Conservation (phyloP, 2,888 invertebrate genomes). For the Eumerus sabulonum region DNA sequence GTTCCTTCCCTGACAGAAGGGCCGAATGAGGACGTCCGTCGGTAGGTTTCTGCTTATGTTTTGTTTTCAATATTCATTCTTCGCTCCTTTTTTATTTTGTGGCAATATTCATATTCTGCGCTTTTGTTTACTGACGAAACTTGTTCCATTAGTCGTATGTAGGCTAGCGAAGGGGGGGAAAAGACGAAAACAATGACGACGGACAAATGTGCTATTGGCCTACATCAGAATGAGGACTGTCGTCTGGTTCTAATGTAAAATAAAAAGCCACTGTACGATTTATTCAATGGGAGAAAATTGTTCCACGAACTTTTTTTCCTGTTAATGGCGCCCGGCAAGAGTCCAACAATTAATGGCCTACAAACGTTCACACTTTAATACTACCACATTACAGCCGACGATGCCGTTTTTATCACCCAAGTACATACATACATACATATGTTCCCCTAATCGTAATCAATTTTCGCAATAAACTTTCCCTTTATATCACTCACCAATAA, state of each 20-base stretch:
- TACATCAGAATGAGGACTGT: not conserved
- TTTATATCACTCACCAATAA: slow-evolving; percentile 7
- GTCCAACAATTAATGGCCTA: too few relatives aligned
- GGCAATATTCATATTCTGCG: slow-evolving; percentile 56
- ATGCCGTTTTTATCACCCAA: too few relatives aligned
- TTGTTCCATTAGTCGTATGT: slow-evolving; percentile 55
- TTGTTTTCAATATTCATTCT: slow-evolving; percentile 7
- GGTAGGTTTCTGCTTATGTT: slow-evolving; percentile 3
- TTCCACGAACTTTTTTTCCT: too few relatives aligned
- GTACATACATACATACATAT: not conserved
- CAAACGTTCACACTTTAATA: too few relatives aligned
- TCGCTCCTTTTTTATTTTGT: slow-evolving; percentile 22
- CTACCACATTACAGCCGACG: too few relatives aligned
- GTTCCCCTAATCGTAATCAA: slow-evolving; percentile 6
- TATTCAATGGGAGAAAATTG: too few relatives aligned
- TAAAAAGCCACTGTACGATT: too few relatives aligned
- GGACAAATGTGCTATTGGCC: slow-evolving; percentile 19
- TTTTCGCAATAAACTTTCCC: slow-evolving; percentile 19
- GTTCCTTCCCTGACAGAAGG: slow-evolving; percentile 22
- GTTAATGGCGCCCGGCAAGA: not conserved
- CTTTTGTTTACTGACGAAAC: slow-evolving; percentile 23
- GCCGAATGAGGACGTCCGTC: slow-evolving; percentile 46
- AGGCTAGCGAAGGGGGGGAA: slow-evolving; percentile 31
- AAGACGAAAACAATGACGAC: slow-evolving; percentile 9
- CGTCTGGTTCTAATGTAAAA: too few relatives aligned